A percentile compares a stretch with the other conserved stretches of the same genome.
phyloP scores from a whole-genome alignment of 2,888 invertebrate genomes.

The Phaedon cochleariae region DNA sequence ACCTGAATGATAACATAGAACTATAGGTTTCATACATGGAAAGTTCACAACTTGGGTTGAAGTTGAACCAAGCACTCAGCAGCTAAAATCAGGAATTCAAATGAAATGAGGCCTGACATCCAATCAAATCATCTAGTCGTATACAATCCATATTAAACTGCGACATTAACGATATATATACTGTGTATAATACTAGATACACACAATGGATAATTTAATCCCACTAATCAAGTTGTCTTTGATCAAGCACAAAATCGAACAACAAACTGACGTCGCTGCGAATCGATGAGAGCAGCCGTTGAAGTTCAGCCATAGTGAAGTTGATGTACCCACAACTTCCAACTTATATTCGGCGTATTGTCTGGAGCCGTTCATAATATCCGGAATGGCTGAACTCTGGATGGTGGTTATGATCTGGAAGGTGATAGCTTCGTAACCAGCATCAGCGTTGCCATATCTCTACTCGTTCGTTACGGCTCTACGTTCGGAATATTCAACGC shows the following conservation, averaged over 20 bases:
- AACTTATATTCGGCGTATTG: constrained; percentile 42
- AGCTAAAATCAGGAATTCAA: too few species aligned
- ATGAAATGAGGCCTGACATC: too few species aligned
- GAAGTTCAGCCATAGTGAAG: constrained; percentile 4
- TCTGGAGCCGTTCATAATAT: constrained; percentile 51
- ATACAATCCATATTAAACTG: too few species aligned
- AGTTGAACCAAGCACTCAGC: too few species aligned
- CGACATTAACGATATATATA: too few species aligned
- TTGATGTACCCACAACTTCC: constrained; percentile 36
- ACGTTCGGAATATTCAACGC: too few species aligned
- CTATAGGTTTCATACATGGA: too few species aligned
- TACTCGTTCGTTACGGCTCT: too few species aligned
- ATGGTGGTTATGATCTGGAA: not conserved
- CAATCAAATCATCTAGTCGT: too few species aligned
- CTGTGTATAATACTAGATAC: not conserved
- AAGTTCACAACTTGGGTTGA: too few species aligned
- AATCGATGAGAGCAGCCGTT: constrained; percentile 8
- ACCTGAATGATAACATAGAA: too few species aligned
- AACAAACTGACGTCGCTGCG: constrained; percentile 36
- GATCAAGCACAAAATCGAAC: constrained; percentile 37
- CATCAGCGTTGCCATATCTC: not conserved
- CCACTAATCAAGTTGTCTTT: constrained; percentile 35
- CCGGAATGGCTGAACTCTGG: constrained; percentile 44
- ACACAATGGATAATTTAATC: not conserved
- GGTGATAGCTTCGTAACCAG: not conserved